Evolutionary conservation across 1,140 invertebrate genomes (phyloP), one percentile per base, ranked within the genome.

Genomic region (Lasioglossum albipes): DNA sequence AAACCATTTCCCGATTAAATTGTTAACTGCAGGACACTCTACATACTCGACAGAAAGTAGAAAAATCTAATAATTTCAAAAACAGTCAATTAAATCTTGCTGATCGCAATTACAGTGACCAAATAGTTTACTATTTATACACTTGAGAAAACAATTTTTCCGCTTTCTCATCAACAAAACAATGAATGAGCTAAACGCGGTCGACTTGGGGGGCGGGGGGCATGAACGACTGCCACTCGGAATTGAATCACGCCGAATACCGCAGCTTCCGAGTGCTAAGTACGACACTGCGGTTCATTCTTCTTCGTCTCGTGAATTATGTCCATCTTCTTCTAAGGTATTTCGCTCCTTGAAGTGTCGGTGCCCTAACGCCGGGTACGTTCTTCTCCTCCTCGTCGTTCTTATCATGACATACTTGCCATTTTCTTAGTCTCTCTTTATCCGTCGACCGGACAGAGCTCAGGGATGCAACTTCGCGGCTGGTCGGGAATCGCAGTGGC

Each of bases 241-340:
- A 69, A 62, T 41, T 27, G 7, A 13, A 54, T 57, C 12, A 13
- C 61, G 13, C 10, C 7, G 16, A 2, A 1, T 7, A 67, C 22
- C 22, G 41, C 49, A n/a, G 22, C 2, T 18, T 36, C 36, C 7
- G 41, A 45, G 70, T 59, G 16, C 72, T 84, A 66, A 77, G 20
- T 73, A 76, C 82, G 64, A 54, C 57, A 76, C 77, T 73, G 78
- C 7, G 18, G n/a, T 27, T 70, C 45, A 73, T 77, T 83, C 72
- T 59, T 84, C 80, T 64, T 79, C 27, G 57, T 76, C 59, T 41
- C 31, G 49, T 13, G 68, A 74, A 64, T 76, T 84, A 76, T 79
- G 41, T 20, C 70, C 66, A 84, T 84, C 78, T 84, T 81, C 62
- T 61, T 62, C 68, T 45, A 72, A 74, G 45, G 54, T 72, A 75